Conservation (phyloP, 2,888 invertebrate species). For the Zeuzera pyrina region DNA sequence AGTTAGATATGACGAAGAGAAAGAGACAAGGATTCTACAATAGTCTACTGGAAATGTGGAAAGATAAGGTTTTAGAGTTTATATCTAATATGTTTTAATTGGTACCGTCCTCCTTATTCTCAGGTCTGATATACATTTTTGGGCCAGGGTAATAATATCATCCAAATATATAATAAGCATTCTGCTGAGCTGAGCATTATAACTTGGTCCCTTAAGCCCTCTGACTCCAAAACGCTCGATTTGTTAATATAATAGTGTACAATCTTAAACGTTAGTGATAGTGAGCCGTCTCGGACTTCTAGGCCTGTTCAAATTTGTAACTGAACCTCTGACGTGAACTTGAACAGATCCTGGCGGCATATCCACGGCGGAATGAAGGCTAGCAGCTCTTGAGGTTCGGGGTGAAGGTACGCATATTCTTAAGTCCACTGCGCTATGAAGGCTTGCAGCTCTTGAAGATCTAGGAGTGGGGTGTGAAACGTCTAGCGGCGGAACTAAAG, state of each 20-base stretch:
- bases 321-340: constrained; percentile 56
- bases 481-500: constrained; percentile 73
- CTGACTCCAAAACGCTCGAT: too few species aligned
- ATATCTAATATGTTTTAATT: constrained; percentile 10
- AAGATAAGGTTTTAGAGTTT: constrained; percentile 20
- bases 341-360: constrained; percentile 53
- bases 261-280: constrained; percentile 20
- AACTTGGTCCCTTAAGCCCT: too few species aligned
- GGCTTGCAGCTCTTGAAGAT: constrained; percentile 58
- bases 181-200: too few species aligned
- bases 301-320: constrained; percentile 45
- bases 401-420: constrained; percentile 52
- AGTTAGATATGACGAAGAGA: constrained; percentile 29
- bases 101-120: constrained; percentile 9
- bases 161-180: too few species aligned
- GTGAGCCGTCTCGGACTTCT: constrained; percentile 55
- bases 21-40: constrained; percentile 20
- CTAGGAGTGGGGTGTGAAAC: constrained; percentile 42
- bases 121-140: too few species aligned
- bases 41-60: constrained; percentile 25
- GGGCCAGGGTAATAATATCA: too few species aligned
- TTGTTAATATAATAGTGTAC: too few species aligned
- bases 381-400: constrained; percentile 52
- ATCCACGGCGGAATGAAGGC: constrained; percentile 53
- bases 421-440: constrained; percentile 59